These are phyloP conservation scores for Hypercompe scribonia DNA, from an alignment of 2,888 invertebrate species.

Conservation along the genomic window DNA sequence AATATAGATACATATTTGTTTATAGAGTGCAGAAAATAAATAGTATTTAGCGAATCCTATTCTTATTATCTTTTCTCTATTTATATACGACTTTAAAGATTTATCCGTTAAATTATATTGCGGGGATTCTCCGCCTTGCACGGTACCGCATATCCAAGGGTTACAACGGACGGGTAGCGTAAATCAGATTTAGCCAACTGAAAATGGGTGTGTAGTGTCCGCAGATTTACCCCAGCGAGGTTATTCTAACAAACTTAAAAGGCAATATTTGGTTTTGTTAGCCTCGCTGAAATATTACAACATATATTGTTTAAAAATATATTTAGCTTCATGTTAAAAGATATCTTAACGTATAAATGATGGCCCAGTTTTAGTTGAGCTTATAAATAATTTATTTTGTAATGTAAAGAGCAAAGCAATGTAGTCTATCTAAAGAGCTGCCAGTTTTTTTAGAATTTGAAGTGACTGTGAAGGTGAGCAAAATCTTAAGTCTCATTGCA, in stretches of 20 bases:
- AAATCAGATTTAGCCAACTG: slow-evolving; percentile 28
- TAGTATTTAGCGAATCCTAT: too few relatives aligned
- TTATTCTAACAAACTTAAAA: background rate
- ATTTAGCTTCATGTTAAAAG: background rate
- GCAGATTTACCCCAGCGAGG: background rate
- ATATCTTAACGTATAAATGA: background rate
- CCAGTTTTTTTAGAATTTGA: background rate
- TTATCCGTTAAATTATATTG: background rate
- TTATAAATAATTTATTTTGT: too few relatives aligned
- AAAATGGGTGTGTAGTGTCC: background rate
- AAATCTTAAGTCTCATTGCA: too few relatives aligned
- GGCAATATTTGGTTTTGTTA: background rate
- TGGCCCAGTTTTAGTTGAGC: too few relatives aligned
- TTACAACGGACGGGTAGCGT: slow-evolving; percentile 1
- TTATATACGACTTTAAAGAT: background rate
- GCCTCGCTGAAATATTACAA: background rate
- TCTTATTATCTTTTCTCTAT: too few relatives aligned
- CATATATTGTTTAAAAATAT: background rate
- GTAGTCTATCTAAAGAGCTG: background rate
- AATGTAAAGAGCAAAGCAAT: too few relatives aligned
- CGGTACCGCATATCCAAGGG: background rate
- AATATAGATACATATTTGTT: too few relatives aligned
- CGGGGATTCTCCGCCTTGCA: background rate
- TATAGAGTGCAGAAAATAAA: too few relatives aligned
- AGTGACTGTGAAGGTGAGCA: too few relatives aligned